Conservation (phyloP, 2,797 vertebrate species). For the Darevskia mixta region DNA sequence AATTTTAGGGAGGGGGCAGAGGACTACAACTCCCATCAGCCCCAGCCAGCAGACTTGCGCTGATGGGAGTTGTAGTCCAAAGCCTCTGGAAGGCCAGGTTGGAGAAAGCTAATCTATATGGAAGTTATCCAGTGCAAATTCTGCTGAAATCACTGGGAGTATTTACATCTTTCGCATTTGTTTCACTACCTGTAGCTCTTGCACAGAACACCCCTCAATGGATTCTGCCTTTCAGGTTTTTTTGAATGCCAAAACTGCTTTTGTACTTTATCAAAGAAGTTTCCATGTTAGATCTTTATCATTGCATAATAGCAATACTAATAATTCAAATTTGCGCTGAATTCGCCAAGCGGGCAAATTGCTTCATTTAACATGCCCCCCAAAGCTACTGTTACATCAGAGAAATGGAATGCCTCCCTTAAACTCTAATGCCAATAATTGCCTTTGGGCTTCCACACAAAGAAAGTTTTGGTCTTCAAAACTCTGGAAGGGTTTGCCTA, state of each 20-base stretch:
- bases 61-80: too few relatives aligned
- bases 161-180: not conserved
- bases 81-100: too few relatives aligned
- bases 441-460: slow-evolving; percentile 76
- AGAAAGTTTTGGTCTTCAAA: slow-evolving; percentile 76
- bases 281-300: slow-evolving; percentile 52
- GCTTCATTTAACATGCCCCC: slow-evolving; percentile 75
- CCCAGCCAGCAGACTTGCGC: too few relatives aligned
- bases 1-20: too few relatives aligned
- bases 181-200: not conserved
- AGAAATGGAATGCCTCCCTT: slow-evolving; percentile 80
- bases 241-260: slow-evolving; percentile 73
- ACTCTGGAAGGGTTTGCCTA: slow-evolving; percentile 76
- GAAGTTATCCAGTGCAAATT: not conserved
- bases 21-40: too few relatives aligned
- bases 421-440: slow-evolving; percentile 79
- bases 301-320: slow-evolving; percentile 65
- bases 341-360: slow-evolving; percentile 77
- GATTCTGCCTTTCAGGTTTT: not conserved
- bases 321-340: slow-evolving; percentile 59
- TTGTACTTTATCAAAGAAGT: slow-evolving; percentile 72
- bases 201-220: not conserved
- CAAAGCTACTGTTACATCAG: slow-evolving; percentile 82
- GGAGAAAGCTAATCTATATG: too few relatives aligned
- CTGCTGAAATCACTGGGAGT: not conserved